Conservation (phyloP, 1,140 invertebrate species). For the Halictus rubicundus region DNA sequence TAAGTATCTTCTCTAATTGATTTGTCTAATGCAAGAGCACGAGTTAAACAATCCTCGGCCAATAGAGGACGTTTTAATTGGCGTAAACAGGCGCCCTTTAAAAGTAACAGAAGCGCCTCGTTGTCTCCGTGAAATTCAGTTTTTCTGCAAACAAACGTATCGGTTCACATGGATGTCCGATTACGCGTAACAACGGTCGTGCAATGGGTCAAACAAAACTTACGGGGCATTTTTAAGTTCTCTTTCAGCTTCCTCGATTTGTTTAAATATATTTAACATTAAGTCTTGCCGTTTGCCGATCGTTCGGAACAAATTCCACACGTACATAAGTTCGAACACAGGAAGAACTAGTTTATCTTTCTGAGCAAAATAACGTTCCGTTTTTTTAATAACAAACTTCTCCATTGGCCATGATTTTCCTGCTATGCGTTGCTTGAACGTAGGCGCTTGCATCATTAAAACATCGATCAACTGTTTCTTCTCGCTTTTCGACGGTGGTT, state of each 20-base stretch:
- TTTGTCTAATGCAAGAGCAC: constrained; percentile 87
- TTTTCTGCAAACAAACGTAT: constrained; percentile 70
- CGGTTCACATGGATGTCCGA: not conserved
- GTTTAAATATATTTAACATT: constrained; percentile 86
- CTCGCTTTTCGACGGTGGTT: constrained; percentile 80
- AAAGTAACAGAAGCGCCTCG: constrained; percentile 86
- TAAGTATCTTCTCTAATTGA: constrained; percentile 92
- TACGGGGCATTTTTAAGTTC: constrained; percentile 71
- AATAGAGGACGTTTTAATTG: constrained; percentile 86
- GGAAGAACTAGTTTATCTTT: constrained; percentile 89
- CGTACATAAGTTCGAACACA: constrained; percentile 92
- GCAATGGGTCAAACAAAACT: constrained; percentile 47
- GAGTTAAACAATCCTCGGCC: constrained; percentile 88
- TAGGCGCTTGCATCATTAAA: constrained; percentile 88
- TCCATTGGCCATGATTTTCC: constrained; percentile 98
- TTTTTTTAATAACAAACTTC: constrained; percentile 95
- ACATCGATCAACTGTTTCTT: constrained; percentile 80
- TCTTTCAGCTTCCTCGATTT: constrained; percentile 85
- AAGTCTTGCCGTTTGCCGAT: constrained; percentile 87
- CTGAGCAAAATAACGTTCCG: constrained; percentile 89
- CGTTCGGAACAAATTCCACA: constrained; percentile 96
- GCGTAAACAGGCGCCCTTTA: constrained; percentile 92
- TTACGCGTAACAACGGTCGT: not conserved
- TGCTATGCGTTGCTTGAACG: constrained; percentile 93
- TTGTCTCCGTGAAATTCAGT: constrained; percentile 88